phyloP scores from a whole-genome alignment of 2,888 invertebrate species.

The Caenorhabditis sulstoni region DNA sequence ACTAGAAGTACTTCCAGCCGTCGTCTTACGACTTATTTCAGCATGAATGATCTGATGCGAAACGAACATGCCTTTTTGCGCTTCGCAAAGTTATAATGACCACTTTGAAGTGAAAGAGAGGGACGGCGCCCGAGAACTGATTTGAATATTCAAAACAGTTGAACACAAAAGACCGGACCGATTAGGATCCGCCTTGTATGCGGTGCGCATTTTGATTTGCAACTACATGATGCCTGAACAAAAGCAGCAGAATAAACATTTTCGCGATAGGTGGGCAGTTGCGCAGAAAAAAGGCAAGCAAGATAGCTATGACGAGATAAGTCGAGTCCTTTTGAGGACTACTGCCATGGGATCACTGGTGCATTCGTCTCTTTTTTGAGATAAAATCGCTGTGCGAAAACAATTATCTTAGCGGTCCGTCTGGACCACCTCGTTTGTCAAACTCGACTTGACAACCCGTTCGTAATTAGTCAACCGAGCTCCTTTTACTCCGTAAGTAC shows the following conservation, averaged over 20 bases:
- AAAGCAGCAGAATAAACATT: constrained; percentile 63
- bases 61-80: not conserved
- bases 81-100: constrained; percentile 25
- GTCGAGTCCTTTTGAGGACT: not conserved
- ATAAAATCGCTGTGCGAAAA: constrained; percentile 28
- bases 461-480: not conserved
- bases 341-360: constrained; percentile 1
- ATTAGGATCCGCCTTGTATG: constrained; percentile 47
- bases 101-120: constrained; percentile 26
- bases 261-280: constrained; percentile 54
- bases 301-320: constrained; percentile 17
- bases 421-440: constrained; percentile 35
- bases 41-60: constrained; percentile 11
- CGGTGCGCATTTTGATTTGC: constrained; percentile 52
- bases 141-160: constrained; percentile 60
- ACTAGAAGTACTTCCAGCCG: not conserved
- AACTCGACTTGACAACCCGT: constrained; percentile 4
- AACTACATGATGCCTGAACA: constrained; percentile 54
- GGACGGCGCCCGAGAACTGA: constrained; percentile 30
- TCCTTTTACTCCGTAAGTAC: no score
- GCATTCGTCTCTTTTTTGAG: constrained; percentile 23
- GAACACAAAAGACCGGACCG: constrained; percentile 54
- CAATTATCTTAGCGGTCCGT: constrained; percentile 17
- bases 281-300: constrained; percentile 38
- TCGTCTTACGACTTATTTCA: not conserved